Evolutionary conservation across 2,113 vertebrate species (phyloP).

Genomic region (Heliornis fulica): DNA sequence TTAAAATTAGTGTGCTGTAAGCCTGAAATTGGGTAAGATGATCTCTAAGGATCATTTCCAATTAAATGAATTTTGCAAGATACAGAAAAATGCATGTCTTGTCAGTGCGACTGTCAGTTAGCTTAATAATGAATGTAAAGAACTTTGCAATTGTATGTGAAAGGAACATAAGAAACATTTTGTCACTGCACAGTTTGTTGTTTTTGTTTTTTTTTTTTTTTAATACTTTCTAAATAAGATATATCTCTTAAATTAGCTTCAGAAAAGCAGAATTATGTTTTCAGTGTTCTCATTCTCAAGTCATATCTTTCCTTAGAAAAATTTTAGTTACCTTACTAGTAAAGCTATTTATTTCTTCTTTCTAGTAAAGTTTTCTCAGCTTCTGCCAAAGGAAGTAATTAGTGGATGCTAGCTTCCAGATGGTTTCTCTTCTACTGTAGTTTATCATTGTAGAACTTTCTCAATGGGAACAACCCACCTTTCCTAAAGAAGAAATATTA

Average conservation of each 20-base stretch:
- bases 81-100: neutral
- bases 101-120: neutral
- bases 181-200: neutral
- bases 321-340: neutral
- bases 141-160: neutral
- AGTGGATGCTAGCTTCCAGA: neutral
- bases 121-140: neutral
- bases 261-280: neutral
- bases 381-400: neutral
- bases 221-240: neutral
- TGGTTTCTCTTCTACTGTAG: neutral
- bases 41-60: neutral
- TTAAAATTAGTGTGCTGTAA: neutral
- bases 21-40: neutral
- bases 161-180: neutral
- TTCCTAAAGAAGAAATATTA: neutral
- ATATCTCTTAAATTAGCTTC: neutral
- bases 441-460: neutral
- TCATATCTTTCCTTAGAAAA: neutral
- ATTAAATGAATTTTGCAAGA: neutral
- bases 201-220: too few relatives aligned
- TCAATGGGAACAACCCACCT: neutral
- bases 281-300: neutral
- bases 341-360: neutral
- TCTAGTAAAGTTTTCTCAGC: neutral